These are phyloP conservation scores for Trimorus sp. DNA, from an alignment of 2,888 invertebrate species.

Conservation along the genomic window DNA sequence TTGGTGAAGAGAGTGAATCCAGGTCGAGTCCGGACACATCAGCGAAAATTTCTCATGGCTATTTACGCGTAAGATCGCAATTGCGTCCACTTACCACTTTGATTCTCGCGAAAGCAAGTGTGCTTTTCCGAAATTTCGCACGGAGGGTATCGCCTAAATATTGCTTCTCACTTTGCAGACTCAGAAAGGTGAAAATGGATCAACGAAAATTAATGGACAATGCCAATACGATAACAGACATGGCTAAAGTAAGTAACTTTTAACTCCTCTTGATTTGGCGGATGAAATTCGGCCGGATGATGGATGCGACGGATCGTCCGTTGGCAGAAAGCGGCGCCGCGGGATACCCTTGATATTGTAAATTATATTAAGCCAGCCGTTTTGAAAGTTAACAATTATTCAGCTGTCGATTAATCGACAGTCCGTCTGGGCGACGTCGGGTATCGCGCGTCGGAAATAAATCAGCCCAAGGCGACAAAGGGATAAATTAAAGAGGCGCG, in stretches of 20 bases:
- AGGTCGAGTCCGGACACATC: slow-evolving; percentile 97
- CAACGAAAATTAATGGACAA: slow-evolving; percentile 99
- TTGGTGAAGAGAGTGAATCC: slow-evolving; percentile 98
- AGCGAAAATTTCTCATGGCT: slow-evolving; percentile 99
- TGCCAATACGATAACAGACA: slow-evolving; percentile 99
- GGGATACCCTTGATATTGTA: slow-evolving; percentile 7
- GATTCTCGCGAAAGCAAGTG: slow-evolving; percentile 6
- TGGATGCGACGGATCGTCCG: slow-evolving; percentile 28
- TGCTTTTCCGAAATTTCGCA: neutral
- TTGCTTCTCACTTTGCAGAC: slow-evolving; percentile 84
- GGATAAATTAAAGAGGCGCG: slow-evolving; percentile 10
- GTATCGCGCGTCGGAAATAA: slow-evolving; percentile 20
- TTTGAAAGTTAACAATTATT: slow-evolving; percentile 41
- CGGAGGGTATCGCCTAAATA: slow-evolving; percentile 11
- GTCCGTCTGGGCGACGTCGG: neutral
- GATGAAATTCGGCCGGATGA: slow-evolving; percentile 35
- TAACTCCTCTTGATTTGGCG: slow-evolving; percentile 34
- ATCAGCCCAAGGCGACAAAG: slow-evolving; percentile 16
- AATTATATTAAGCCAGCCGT: slow-evolving; percentile 47
- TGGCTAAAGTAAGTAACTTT: slow-evolving; percentile 94
- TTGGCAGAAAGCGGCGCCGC: slow-evolving; percentile 4
- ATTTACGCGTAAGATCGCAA: slow-evolving; percentile 96
- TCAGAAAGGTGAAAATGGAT: slow-evolving; percentile 99
- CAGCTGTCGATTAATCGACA: slow-evolving; percentile 31
- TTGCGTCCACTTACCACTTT: slow-evolving; percentile 26